Conservation (phyloP, 2,797 vertebrate genomes). For the Pseudochirops corinnae region DNA sequence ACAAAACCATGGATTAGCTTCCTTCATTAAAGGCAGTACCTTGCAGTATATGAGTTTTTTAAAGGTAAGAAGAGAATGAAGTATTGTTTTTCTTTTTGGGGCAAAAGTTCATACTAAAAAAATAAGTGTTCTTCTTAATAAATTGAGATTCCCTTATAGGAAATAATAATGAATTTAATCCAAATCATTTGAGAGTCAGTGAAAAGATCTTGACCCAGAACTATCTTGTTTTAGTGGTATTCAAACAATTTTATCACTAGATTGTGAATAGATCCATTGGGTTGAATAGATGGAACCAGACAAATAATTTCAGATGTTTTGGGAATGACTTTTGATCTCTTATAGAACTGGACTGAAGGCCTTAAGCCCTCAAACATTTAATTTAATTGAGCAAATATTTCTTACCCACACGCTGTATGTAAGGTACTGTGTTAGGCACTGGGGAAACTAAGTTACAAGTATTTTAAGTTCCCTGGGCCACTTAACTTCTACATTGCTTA, state of each 20-base stretch:
- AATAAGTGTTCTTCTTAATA: slow-evolving; percentile 56
- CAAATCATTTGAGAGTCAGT: slow-evolving; percentile 14
- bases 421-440: background rate
- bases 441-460: background rate
- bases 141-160: slow-evolving; percentile 28
- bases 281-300: slow-evolving; percentile 20
- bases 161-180: background rate
- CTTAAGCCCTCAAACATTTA: slow-evolving; percentile 14
- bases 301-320: background rate
- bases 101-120: slow-evolving; percentile 49
- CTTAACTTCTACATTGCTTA: background rate
- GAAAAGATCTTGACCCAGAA: background rate
- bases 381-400: background rate
- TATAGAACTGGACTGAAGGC: background rate
- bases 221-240: slow-evolving; percentile 10
- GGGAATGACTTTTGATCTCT: slow-evolving; percentile 1
- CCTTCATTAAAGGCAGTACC: background rate
- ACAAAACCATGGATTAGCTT: background rate
- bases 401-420: background rate
- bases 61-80: slow-evolving; percentile 54
- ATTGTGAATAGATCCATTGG: background rate
- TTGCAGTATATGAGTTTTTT: background rate
- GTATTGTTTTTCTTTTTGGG: slow-evolving; percentile 28
- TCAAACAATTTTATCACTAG: background rate
- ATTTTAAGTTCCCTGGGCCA: background rate